These are phyloP conservation scores for Steromphala cineraria DNA, from an alignment of 2,888 invertebrate genomes.

Conservation along the genomic window DNA sequence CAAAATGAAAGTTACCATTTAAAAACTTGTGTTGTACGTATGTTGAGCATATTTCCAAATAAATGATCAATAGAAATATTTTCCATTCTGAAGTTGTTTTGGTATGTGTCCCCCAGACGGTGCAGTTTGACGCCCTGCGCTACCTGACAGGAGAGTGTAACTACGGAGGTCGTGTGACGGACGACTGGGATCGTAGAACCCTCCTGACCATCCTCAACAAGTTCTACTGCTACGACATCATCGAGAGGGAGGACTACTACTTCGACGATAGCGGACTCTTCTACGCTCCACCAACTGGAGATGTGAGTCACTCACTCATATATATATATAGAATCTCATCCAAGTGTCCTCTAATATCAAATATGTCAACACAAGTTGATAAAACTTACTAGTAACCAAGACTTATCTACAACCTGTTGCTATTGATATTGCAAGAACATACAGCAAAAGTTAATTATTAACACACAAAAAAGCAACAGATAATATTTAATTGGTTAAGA, in stretches of 20 bases:
- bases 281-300: slow-evolving; percentile 63
- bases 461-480: too few species aligned
- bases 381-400: too few species aligned
- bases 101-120: slow-evolving; percentile 66
- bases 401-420: too few species aligned
- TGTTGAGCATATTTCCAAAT: background rate
- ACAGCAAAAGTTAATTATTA: too few species aligned
- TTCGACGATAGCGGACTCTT: slow-evolving; percentile 74
- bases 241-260: slow-evolving; percentile 66
- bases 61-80: background rate
- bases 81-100: background rate
- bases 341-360: too few species aligned
- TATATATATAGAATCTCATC: too few species aligned
- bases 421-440: too few species aligned
- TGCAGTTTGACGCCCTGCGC: slow-evolving; percentile 76
- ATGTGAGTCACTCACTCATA: background rate
- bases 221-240: slow-evolving; percentile 73
- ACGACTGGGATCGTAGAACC: slow-evolving; percentile 77
- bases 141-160: slow-evolving; percentile 78
- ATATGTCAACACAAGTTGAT: too few species aligned
- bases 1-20: too few species aligned
- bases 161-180: slow-evolving; percentile 78
- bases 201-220: slow-evolving; percentile 76
- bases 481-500: too few species aligned
- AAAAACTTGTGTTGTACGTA: too few species aligned